These are phyloP conservation scores for Acrossocheilus wenchowensis DNA, from an alignment of 2,797 vertebrate species.

Conservation along the genomic window DNA sequence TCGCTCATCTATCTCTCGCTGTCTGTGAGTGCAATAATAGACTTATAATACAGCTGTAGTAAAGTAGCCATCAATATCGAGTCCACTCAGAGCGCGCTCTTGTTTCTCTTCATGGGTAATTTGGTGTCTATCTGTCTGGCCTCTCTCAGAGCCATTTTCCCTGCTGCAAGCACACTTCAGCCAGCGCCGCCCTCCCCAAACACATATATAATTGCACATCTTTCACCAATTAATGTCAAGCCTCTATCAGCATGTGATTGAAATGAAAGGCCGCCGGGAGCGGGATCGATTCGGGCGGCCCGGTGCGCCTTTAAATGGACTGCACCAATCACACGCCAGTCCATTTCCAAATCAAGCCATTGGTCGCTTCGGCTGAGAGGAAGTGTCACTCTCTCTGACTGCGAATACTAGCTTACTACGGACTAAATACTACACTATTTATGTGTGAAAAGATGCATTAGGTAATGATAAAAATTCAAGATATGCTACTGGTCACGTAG, in stretches of 20 bases:
- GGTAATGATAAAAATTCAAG: too few relatives aligned
- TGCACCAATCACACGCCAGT: slow-evolving; percentile 49
- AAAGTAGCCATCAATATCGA: slow-evolving; percentile 62
- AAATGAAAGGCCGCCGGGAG: slow-evolving; percentile 50
- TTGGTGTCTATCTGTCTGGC: slow-evolving; percentile 45
- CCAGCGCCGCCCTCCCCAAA: slow-evolving; percentile 38
- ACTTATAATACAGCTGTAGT: slow-evolving; percentile 23
- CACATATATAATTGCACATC: slow-evolving; percentile 69
- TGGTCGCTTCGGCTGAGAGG: slow-evolving; percentile 29
- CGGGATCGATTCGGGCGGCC: slow-evolving; percentile 50
- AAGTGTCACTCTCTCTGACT: background rate
- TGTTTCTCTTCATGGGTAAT: slow-evolving; percentile 77
- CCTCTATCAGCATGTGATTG: slow-evolving; percentile 75
- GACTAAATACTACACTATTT: background rate
- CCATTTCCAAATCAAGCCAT: slow-evolving; percentile 61
- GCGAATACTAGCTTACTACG: background rate
- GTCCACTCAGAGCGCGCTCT: slow-evolving; percentile 82
- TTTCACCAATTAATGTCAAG: slow-evolving; percentile 81
- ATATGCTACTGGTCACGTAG: background rate
- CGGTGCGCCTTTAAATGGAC: slow-evolving; percentile 12
- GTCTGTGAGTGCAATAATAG: slow-evolving; percentile 20
- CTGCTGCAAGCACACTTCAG: slow-evolving; percentile 38
- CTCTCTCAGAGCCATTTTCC: slow-evolving; percentile 49
- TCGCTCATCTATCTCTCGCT: background rate
- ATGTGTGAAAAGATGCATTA: background rate